phyloP scores from a whole-genome alignment of 1,140 invertebrate species.

The Hypothenemus hampei region DNA sequence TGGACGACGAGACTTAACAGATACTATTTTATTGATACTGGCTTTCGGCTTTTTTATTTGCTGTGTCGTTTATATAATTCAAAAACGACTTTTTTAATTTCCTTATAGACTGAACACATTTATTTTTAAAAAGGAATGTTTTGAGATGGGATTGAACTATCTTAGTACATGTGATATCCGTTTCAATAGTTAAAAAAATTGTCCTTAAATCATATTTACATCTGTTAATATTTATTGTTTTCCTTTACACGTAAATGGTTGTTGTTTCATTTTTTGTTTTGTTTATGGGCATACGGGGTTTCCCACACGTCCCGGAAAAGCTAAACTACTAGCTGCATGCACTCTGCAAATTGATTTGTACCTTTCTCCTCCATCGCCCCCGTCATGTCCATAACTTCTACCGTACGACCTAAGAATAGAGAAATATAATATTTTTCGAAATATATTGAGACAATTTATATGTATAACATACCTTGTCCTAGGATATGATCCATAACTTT shows the following conservation, averaged over 20 bases:
- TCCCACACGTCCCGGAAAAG: slow-evolving; percentile 40
- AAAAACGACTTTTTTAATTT: slow-evolving; percentile 74
- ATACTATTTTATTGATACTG: slow-evolving; percentile 86
- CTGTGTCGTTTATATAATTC: slow-evolving; percentile 86
- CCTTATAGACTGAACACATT: background rate
- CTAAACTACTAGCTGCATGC: slow-evolving; percentile 38
- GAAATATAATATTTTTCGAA: background rate
- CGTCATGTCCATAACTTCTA: slow-evolving; percentile 5
- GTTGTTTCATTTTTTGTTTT: too few species aligned
- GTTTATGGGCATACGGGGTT: slow-evolving; percentile 39
- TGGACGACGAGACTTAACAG: slow-evolving; percentile 87
- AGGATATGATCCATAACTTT: background rate
- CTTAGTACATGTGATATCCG: too few species aligned
- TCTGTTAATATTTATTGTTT: too few species aligned
- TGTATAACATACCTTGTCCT: background rate
- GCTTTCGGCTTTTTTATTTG: slow-evolving; percentile 89
- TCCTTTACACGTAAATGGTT: too few species aligned
- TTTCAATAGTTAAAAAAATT: too few species aligned
- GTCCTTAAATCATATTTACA: too few species aligned
- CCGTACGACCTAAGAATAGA: slow-evolving; percentile 6
- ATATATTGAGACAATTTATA: too few species aligned
- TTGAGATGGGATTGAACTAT: too few species aligned
- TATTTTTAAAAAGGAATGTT: too few species aligned
- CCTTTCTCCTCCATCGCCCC: slow-evolving; percentile 27
- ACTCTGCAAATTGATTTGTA: slow-evolving; percentile 41